Evolutionary conservation across 1,140 invertebrate genomes (phyloP), one percentile per base, ranked within the genome.

Genomic region (Chionoecetes opilio): DNA sequence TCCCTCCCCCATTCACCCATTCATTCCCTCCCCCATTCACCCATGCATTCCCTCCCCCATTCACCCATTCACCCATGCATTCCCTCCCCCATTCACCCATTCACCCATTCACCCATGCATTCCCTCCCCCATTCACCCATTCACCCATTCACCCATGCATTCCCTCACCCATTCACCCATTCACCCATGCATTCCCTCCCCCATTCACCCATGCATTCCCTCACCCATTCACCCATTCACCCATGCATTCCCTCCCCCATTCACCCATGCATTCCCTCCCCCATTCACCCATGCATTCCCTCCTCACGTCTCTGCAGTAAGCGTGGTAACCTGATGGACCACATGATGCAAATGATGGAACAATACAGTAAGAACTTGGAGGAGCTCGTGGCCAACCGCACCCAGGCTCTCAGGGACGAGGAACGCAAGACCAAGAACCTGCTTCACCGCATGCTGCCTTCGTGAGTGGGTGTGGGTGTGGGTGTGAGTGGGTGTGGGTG

Each of bases 321-420:
- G 96, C 21, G 63, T 6, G 98, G 98, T 96, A 99, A 99, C 97
- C 99, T 99, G 96, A 99, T 99, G 98, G 99, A 99, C 97, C 98
- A 99, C 97, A 99, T 99, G 98, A 99, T 99, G 98, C 98, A 98
- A 95, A 99, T 99, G 98, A 99, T 99, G 98, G 99, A 99, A 97
- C 99, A 99, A 96, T 99, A 99, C 97, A 98, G 99, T 26, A 99
- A 99, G 97, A 99, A 99, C 97, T 98, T 99, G 97, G 99, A 99
- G 97, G 99, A 99, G 97, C 97, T 99, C 97, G 99, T 99, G 96
- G 98, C 97, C 96, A 98, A 99, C 97, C 97, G 99, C 96, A 99
- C 99, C 75, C 98, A 98, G 96, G 97, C 99, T 96, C 97, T 99
- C 96, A 98, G 98, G 96, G 99, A 99, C 97, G 99, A 99, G 97